Evolutionary conservation across 2,888 invertebrate species (phyloP), one percentile per base, ranked within the genome.

Genomic region (Steromphala cineraria): DNA sequence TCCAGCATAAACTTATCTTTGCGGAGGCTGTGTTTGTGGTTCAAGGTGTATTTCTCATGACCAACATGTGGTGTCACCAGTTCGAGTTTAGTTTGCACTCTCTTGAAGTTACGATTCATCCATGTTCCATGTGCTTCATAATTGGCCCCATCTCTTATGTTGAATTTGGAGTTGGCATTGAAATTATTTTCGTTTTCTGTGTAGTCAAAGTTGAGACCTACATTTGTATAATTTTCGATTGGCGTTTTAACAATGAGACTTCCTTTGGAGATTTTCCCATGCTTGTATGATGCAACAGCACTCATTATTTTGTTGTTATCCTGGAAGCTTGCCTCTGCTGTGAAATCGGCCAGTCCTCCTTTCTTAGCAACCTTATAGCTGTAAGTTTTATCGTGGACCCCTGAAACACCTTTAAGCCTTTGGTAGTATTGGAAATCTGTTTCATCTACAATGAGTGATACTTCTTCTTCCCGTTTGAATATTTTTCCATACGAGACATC

Each of bases 151-250:
- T 82, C 79, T 24, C 36, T 21, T 17, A 80, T 75, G 24, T 31
- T 78, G 55, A 83, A 19, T 67, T 78, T 80, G n/a, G 79, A 79
- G 21, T 76, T 76, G n/a, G 82, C 62, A n/a, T 24, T 28, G 62
- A 84, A 85, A 5, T 74, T 67, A 15, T 83, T 80, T 2, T 67
- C 36, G 67, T 75, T 76, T 1, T 83, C 82, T 15, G 76, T 75
- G 55, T 85, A 82, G 15, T 83, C 79, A 71, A 85, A 80, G 36
- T 80, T 80, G 31, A 75, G 53, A 7, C 83, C 82, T n/a, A 83
- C 4, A 15, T 78, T 71, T 5, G 19, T 78, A 77, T 75, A 79
- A 17, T 36, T 52, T 13, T 79, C 46, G 2, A 75, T 55, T 13
- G 83, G 77, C 0, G 81, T 78, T 19, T 13, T 80, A 15, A 84